phyloP scores from a whole-genome alignment of 2,888 invertebrate genomes.

The Drosophila formosana region DNA sequence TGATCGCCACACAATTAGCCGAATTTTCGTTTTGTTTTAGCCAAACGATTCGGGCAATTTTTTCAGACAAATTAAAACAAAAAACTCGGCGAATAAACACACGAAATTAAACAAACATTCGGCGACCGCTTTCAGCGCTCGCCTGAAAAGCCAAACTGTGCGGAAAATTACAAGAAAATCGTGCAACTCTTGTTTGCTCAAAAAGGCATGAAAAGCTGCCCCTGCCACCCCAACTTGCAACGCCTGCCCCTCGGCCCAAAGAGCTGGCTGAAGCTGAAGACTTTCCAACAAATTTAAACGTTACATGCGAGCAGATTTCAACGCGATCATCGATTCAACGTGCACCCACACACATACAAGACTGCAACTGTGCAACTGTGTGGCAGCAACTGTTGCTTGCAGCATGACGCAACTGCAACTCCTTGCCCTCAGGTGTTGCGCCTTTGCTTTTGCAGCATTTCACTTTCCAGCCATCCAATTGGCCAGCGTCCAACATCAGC shows the following conservation, averaged over 20 bases:
- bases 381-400: constrained; percentile 30
- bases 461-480: constrained; percentile 68
- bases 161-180: constrained; percentile 84
- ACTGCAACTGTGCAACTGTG: constrained; percentile 4
- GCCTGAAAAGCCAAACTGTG: constrained; percentile 58
- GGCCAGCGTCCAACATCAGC: constrained; percentile 45
- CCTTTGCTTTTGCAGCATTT: constrained; percentile 57
- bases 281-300: constrained; percentile 81
- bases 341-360: constrained; percentile 73
- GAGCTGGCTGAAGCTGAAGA: constrained; percentile 43
- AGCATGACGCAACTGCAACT: constrained; percentile 69
- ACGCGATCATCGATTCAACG: constrained; percentile 78
- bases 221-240: not conserved
- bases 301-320: constrained; percentile 81
- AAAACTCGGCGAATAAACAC: constrained; percentile 66
- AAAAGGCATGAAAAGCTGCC: constrained; percentile 64
- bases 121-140: constrained; percentile 41
- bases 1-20: constrained; percentile 78
- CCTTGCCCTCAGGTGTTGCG: constrained; percentile 81
- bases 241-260: not conserved
- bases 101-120: constrained; percentile 81
- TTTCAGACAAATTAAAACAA: constrained; percentile 77
- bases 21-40: constrained; percentile 66
- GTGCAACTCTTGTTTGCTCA: constrained; percentile 80
- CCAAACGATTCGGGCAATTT: constrained; percentile 46